Conservation (phyloP, 2,888 invertebrate species). For the Watsonalla cultraria region DNA sequence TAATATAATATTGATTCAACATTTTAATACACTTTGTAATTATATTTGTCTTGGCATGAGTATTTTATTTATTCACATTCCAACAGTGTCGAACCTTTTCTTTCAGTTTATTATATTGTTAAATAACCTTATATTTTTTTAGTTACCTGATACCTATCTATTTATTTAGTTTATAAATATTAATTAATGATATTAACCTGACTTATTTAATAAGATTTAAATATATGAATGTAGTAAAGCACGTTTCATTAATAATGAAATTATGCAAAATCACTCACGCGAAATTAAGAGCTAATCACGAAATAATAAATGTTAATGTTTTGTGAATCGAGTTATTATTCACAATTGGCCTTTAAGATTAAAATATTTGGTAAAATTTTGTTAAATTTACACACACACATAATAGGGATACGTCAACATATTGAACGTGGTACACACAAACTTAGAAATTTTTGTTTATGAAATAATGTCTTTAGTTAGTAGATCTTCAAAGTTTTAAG, state of each 20-base stretch:
- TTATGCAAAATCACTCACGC: no score
- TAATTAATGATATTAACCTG: background rate
- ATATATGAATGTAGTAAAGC: background rate
- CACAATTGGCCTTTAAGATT: no score
- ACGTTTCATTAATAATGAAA: no score
- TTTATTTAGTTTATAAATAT: conserved; percentile 20
- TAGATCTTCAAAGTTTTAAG: background rate
- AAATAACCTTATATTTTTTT: conserved; percentile 25
- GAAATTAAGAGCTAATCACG: no score
- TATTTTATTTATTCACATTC: conserved; percentile 34
- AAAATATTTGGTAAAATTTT: no score
- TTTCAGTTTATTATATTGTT: conserved; percentile 17
- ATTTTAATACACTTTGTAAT: conserved; percentile 48
- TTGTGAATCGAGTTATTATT: no score
- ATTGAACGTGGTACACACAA: no score
- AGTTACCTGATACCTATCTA: conserved; percentile 26
- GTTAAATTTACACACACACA: no score
- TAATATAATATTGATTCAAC: conserved; percentile 24
- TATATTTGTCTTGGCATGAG: conserved; percentile 60
- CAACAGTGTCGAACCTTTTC: conserved; percentile 18
- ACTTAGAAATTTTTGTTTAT: no score
- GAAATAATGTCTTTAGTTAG: no score
- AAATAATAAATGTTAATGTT: no score
- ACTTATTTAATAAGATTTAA: background rate
- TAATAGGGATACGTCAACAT: no score